A percentile compares a stretch with the other conserved stretches of the same genome.
Evolutionary conservation across 2,113 vertebrate species (phyloP).

Genomic region (Zapus hudsonius): DNA sequence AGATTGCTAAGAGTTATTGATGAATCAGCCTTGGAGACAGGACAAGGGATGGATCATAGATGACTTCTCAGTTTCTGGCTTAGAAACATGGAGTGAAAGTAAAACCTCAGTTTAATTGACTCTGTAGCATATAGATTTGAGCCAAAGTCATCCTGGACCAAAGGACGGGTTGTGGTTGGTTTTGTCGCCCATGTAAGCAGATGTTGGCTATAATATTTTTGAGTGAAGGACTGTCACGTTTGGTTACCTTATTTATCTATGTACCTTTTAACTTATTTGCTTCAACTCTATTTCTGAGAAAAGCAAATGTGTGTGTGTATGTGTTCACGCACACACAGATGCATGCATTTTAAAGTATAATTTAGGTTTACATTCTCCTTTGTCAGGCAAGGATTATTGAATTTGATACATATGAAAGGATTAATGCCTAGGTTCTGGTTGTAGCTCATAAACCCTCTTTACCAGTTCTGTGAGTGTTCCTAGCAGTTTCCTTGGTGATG

Average conservation of each 20-base stretch:
- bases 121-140: neutral
- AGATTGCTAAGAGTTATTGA: neutral
- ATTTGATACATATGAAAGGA: neutral
- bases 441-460: neutral
- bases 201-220: neutral
- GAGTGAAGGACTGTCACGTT: neutral
- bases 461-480: neutral
- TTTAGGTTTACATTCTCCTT: neutral
- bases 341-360: neutral
- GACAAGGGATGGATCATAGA: neutral
- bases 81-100: neutral
- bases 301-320: accelerated
- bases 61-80: neutral
- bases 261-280: neutral
- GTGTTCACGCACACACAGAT: neutral
- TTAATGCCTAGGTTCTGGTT: neutral
- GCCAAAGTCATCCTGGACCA: neutral
- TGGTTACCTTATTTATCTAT: neutral
- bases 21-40: neutral
- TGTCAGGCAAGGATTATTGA: neutral
- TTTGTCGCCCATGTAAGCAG: neutral
- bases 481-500: neutral
- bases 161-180: neutral
- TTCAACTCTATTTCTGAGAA: neutral
- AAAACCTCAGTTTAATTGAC: neutral